Percentiles rank a stretch among this genome's conserved stretches.
phyloP scores from a whole-genome alignment of 2,888 invertebrate species.

The Platycnemis pennipes region DNA sequence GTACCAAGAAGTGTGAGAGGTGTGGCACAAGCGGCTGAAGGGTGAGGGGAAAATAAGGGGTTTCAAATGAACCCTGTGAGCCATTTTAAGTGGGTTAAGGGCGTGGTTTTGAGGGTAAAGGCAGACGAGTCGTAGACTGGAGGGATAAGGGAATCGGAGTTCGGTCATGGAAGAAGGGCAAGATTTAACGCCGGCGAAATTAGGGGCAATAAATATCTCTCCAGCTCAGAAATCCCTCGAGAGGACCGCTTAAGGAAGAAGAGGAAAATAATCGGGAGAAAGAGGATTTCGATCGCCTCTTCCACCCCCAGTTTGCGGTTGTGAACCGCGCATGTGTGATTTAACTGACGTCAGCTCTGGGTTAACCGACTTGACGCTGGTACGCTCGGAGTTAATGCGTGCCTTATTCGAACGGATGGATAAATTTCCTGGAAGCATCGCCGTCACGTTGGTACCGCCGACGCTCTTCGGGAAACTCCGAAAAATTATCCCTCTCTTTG shows the following conservation, averaged over 20 bases:
- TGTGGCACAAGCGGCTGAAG: neutral
- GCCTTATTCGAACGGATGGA: too few relatives aligned
- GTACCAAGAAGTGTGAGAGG: neutral
- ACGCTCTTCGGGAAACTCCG: too few relatives aligned
- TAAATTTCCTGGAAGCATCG: too few relatives aligned
- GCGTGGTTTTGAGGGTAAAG: neutral
- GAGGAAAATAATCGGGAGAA: neutral
- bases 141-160: neutral
- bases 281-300: neutral
- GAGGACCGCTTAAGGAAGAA: neutral
- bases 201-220: conserved; percentile 16
- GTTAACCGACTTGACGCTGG: neutral
- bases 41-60: neutral
- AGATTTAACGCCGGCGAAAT: neutral
- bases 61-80: neutral
- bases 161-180: neutral
- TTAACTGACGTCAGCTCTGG: neutral
- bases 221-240: neutral
- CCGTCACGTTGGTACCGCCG: too few relatives aligned
- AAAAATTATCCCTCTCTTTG: too few relatives aligned
- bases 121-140: neutral
- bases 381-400: too few relatives aligned
- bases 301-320: neutral
- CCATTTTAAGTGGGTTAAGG: neutral
- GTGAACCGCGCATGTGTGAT: neutral